Evolutionary conservation across 2,113 vertebrate genomes (phyloP).

Genomic region (Delphinus delphis): DNA sequence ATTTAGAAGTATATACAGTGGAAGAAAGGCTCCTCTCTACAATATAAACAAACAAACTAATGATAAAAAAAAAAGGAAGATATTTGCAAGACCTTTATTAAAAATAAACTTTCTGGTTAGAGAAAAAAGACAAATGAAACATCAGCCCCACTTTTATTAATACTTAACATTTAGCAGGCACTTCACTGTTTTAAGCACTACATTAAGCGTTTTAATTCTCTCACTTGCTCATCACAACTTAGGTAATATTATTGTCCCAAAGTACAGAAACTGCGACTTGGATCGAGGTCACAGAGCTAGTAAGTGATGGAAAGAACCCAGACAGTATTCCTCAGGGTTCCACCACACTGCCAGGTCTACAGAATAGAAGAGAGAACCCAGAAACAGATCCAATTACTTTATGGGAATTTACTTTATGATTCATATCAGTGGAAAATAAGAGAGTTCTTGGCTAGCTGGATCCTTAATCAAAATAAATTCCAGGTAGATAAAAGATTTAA

Average conservation of each 20-base stretch:
- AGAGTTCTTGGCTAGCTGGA: background rate
- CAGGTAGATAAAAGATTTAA: background rate
- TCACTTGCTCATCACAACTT: background rate
- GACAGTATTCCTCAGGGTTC: background rate
- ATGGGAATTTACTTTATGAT: background rate
- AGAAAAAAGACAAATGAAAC: background rate
- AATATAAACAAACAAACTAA: background rate
- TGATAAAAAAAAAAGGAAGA: background rate
- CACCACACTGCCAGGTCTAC: background rate
- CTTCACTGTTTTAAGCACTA: background rate
- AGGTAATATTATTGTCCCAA: background rate
- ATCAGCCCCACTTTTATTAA: background rate
- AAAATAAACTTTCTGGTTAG: background rate
- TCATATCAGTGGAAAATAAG: background rate
- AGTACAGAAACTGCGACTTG: background rate
- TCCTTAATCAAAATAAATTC: conserved; percentile 17
- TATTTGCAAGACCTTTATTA: background rate
- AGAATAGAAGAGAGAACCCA: background rate
- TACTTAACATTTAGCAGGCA: background rate
- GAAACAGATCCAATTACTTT: background rate
- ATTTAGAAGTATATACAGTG: background rate
- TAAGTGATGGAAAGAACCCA: background rate
- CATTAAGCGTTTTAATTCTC: background rate
- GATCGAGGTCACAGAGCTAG: background rate
- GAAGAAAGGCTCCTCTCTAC: background rate